A percentile compares a stretch with the other conserved stretches of the same genome.
Conservation (phyloP, 1,140 invertebrate species). For the Atta cephalotes region DNA sequence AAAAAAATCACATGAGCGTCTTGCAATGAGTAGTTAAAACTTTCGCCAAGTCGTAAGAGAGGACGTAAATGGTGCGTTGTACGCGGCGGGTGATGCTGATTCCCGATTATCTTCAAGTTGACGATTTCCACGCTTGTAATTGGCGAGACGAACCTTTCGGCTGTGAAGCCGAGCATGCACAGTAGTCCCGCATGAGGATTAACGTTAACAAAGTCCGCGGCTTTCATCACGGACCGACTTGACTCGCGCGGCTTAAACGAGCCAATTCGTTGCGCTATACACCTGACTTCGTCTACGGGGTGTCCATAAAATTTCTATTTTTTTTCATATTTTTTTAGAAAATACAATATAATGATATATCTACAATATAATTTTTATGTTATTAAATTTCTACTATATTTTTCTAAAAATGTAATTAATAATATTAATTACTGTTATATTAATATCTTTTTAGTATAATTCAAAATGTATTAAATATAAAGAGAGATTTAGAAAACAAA, state of each 20-base stretch:
- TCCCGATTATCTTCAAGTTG: conserved; percentile 51
- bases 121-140: conserved; percentile 61
- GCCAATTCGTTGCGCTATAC: conserved; percentile 63
- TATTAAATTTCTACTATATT: background rate
- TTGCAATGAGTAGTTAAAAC: conserved; percentile 29
- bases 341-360: background rate
- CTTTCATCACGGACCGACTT: conserved; percentile 29
- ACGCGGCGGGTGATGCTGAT: conserved; percentile 50
- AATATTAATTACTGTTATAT: background rate
- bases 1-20: background rate
- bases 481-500: background rate
- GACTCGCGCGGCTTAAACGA: conserved; percentile 51
- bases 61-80: conserved; percentile 10
- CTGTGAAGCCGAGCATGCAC: conserved; percentile 36
- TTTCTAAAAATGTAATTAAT: background rate
- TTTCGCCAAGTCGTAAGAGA: conserved; percentile 19
- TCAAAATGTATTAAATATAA: background rate
- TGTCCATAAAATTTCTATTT: conserved; percentile 35
- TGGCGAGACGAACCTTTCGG: conserved; percentile 47
- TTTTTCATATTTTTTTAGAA: background rate
- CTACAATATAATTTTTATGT: background rate
- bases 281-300: conserved; percentile 65
- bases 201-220: conserved; percentile 64
- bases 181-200: conserved; percentile 61
- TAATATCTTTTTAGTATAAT: background rate